Evolutionary conservation across 1,140 invertebrate genomes (phyloP).

Genomic region (Sinonovacula constricta): DNA sequence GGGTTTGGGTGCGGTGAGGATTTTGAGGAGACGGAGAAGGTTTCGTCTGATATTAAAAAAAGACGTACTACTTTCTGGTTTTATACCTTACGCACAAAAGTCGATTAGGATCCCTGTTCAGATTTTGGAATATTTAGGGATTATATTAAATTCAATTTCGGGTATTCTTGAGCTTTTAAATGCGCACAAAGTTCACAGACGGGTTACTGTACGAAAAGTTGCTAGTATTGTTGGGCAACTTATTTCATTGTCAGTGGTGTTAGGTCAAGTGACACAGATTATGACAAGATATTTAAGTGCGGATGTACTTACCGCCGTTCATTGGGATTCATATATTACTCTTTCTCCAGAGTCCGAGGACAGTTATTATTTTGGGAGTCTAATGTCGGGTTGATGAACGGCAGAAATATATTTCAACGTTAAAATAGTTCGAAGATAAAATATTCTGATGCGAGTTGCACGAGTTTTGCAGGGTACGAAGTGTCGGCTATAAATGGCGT

Average conservation of each 20-base stretch:
- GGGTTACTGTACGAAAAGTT: neutral
- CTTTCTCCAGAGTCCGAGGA: too few relatives aligned
- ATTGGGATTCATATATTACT: neutral
- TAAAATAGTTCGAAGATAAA: too few relatives aligned
- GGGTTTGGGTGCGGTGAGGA: slow-evolving; percentile 22
- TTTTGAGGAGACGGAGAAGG: neutral
- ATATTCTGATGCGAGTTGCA: too few relatives aligned
- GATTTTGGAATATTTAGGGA: slow-evolving; percentile 17
- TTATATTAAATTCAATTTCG: neutral
- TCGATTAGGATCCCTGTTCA: slow-evolving; percentile 22
- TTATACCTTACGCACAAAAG: slow-evolving; percentile 27
- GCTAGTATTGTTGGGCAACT: neutral
- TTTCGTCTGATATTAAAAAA: neutral
- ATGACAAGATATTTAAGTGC: neutral
- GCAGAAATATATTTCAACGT: too few relatives aligned
- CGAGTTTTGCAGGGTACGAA: too few relatives aligned
- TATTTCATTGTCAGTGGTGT: slow-evolving; percentile 1
- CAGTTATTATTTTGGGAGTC: too few relatives aligned
- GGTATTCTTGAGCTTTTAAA: neutral
- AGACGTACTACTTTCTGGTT: slow-evolving; percentile 21
- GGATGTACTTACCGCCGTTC: neutral
- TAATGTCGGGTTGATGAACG: too few relatives aligned
- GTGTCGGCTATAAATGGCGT: too few relatives aligned
- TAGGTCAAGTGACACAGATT: neutral
- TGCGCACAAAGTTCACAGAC: neutral